Evolutionary conservation across 1,140 invertebrate genomes (phyloP).

Genomic region (Eumaeus atala): DNA sequence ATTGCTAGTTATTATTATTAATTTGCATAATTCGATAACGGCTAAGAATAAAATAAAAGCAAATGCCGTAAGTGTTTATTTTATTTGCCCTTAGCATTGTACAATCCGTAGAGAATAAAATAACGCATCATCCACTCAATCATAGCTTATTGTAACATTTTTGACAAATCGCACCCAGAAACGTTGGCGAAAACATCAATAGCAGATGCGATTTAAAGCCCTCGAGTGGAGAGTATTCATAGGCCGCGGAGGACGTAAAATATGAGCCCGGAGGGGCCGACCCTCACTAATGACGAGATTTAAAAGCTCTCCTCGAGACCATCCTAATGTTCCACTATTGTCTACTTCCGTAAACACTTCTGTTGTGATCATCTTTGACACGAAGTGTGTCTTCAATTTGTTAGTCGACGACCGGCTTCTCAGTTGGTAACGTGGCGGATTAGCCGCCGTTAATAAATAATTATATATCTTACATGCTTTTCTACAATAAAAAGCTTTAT

Average conservation of each 20-base stretch:
- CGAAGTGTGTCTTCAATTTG: too few species aligned
- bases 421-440: too few species aligned
- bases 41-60: too few species aligned
- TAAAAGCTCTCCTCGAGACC: slow-evolving; percentile 11
- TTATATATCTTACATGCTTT: too few species aligned
- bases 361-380: too few species aligned
- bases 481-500: too few species aligned
- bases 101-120: neutral
- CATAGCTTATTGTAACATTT: neutral
- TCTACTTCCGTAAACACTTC: slow-evolving; percentile 12
- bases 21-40: too few species aligned
- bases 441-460: too few species aligned
- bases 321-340: neutral
- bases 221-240: slow-evolving; percentile 50
- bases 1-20: too few species aligned
- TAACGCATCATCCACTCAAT: neutral
- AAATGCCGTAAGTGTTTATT: neutral
- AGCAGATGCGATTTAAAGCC: slow-evolving; percentile 44
- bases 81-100: too few species aligned
- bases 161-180: slow-evolving; percentile 3
- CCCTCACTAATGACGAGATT: slow-evolving; percentile 29
- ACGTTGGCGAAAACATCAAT: slow-evolving; percentile 35
- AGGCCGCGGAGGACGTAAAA: slow-evolving; percentile 44
- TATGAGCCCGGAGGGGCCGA: slow-evolving; percentile 46
- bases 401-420: too few species aligned